These are phyloP conservation scores for Acanthurus lineatus DNA, from an alignment of 2,797 vertebrate species.

Conservation along the genomic window DNA sequence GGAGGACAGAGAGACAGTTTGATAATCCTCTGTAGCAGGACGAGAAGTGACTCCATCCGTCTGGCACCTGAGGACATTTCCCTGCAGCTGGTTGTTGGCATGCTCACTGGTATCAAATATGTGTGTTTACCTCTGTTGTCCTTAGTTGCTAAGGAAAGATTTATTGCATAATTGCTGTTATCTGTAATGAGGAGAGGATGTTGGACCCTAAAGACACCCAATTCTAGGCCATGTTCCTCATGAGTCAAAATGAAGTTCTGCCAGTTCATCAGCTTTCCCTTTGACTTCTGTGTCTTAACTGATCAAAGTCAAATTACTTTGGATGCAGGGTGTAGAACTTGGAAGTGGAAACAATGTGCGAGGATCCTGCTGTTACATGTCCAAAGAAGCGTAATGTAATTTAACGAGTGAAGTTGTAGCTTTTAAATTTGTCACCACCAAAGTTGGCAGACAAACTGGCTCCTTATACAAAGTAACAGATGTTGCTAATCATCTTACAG, in stretches of 20 bases:
- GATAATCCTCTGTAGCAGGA: conserved; percentile 40
- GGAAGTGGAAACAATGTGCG: conserved; percentile 39
- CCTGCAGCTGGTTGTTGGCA: conserved; percentile 64
- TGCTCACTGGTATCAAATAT: conserved; percentile 57
- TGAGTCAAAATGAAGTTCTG: conserved; percentile 70
- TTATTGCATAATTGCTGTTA: conserved; percentile 76
- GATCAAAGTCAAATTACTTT: conserved; percentile 55
- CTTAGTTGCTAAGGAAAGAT: conserved; percentile 78
- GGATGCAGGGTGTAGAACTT: conserved; percentile 37
- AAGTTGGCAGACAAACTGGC: conserved; percentile 67
- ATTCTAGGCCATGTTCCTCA: conserved; percentile 49
- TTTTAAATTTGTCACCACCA: conserved; percentile 68
- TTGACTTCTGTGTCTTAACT: conserved; percentile 44
- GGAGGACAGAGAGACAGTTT: conserved; percentile 37
- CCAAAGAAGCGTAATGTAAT: conserved; percentile 44
- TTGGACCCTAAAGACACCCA: conserved; percentile 68
- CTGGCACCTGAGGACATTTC: conserved; percentile 73
- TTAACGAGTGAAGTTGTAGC: conserved; percentile 38
- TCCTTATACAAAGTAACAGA: conserved; percentile 61
- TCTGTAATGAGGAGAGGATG: conserved; percentile 73
- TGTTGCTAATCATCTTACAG: conserved; percentile 64
- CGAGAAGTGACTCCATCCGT: conserved; percentile 71
- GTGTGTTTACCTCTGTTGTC: conserved; percentile 77
- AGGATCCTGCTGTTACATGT: conserved; percentile 68
- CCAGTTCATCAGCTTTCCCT: conserved; percentile 70